These are phyloP conservation scores for Phaenicophaeus curvirostris DNA, from an alignment of 2,797 vertebrate genomes.

Conservation along the genomic window DNA sequence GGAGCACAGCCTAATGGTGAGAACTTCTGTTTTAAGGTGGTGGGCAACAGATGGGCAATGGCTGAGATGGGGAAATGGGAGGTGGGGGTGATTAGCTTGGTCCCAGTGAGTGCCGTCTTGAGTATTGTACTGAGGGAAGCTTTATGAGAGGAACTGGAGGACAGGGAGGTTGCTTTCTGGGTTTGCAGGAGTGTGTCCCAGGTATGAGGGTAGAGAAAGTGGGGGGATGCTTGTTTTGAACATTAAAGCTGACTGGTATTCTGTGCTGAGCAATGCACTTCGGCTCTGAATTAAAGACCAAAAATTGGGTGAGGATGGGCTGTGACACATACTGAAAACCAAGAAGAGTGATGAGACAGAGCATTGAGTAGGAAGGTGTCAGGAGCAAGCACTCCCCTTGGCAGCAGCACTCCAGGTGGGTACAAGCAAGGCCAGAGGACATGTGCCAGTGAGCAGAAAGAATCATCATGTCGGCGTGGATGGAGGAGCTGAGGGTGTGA, in stretches of 20 bases:
- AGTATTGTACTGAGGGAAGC: neutral
- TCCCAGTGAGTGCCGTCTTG: neutral
- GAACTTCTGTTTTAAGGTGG: neutral
- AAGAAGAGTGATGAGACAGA: neutral
- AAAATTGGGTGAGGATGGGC: neutral
- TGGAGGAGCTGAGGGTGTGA: neutral
- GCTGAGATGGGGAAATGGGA: neutral
- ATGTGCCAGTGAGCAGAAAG: neutral
- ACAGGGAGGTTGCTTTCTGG: neutral
- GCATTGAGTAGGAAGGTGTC: neutral
- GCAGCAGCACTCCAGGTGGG: neutral
- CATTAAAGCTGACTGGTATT: neutral
- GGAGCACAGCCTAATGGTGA: neutral
- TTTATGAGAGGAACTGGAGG: neutral
- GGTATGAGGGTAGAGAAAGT: neutral
- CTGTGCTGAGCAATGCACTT: neutral
- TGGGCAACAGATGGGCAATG: neutral
- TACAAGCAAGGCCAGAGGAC: neutral
- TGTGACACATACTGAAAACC: neutral
- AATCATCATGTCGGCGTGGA: neutral
- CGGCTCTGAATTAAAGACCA: neutral
- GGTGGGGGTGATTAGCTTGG: neutral
- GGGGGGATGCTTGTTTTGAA: neutral
- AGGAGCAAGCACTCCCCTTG: neutral
- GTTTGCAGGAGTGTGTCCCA: neutral